Base-by-base conservation (phyloP, 2,113 vertebrate genomes). In the Ceratotherium simum region DNA sequence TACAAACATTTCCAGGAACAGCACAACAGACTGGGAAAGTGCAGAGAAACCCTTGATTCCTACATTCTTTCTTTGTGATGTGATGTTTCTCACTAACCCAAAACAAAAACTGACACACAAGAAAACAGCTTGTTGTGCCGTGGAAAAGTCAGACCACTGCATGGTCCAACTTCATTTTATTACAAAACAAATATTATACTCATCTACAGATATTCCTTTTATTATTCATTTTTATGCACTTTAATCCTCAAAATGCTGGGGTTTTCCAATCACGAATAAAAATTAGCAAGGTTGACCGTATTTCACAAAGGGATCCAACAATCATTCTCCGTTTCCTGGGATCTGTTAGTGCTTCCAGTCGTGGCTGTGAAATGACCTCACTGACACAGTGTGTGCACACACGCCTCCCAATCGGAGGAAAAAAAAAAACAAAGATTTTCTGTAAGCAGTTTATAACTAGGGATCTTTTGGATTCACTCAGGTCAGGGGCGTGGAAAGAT, bases 51-150 rank as follows among this genome's bases (percentile, higher is more conserved):
- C 25, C 87, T 39, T 79, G n/a, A 72, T 70, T 75, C 58, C 87
- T 70, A 31, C 96, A 95, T 97, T 97, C 83, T 91, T 97, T 62
- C 86, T 88, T 46, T 20, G 46, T 96, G 92, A 97, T 27, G 51
- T 64, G 86, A 92, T 96, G 67, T 42, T 97, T 87, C 84, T 92
- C 64, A 69, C 27, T 75, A 78, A 79, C 46, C 31, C 65, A 36
- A 90, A 94, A 90, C 92, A 88, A 96, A 81, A 93, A 84, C 16
- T 27, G 54, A 90, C 36, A 78, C 95, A 69, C 20, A 36, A 42
- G 76, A 12, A 48, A 84, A 93, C 21, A 62, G 27, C 21, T 79
- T 48, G 20, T 18, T n/a, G n/a, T 62, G 20, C 64, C 79, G 20
- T 81, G 60, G 83, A 96, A 94, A 90, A 93, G 42, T 70, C 79